Percentiles rank a stretch among this genome's conserved stretches.
These are phyloP conservation scores for Empis livida DNA, from an alignment of 2,888 invertebrate genomes.

Conservation along the genomic window DNA sequence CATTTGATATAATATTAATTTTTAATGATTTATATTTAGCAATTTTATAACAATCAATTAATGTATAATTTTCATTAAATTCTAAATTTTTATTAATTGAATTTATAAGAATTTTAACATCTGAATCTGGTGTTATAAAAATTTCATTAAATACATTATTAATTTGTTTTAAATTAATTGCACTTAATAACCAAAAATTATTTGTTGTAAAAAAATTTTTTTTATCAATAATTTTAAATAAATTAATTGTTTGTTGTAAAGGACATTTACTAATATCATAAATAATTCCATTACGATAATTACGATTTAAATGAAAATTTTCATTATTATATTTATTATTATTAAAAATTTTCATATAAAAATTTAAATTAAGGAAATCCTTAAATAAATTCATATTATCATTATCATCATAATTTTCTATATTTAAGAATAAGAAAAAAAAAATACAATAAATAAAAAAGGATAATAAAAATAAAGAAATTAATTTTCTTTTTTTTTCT, in stretches of 20 bases:
- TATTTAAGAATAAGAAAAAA: too few relatives aligned
- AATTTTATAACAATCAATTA: slow-evolving; percentile 29
- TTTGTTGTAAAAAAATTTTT: slow-evolving; percentile 29
- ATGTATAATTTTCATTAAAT: slow-evolving; percentile 13
- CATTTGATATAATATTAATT: slow-evolving; percentile 12
- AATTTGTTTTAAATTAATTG: not conserved
- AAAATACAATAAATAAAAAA: too few relatives aligned
- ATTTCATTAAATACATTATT: not conserved
- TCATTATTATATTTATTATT: too few relatives aligned
- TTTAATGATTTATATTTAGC: slow-evolving; percentile 20
- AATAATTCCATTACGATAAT: too few relatives aligned
- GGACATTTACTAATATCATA: not conserved
- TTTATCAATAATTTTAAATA: slow-evolving; percentile 14
- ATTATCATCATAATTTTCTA: too few relatives aligned
- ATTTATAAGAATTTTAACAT: slow-evolving; percentile 20
- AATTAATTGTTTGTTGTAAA: not conserved
- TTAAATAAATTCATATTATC: too few relatives aligned
- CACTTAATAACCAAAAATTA: slow-evolving; percentile 27
- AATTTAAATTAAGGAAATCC: too few relatives aligned
- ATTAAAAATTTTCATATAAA: too few relatives aligned
- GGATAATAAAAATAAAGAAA: too few relatives aligned
- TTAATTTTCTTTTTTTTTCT: too few relatives aligned
- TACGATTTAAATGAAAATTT: too few relatives aligned
- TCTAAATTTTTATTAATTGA: slow-evolving; percentile 20
- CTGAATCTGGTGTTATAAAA: slow-evolving; percentile 14